A percentile compares a stretch with the other conserved stretches of the same genome.
These are phyloP conservation scores for Drosophila tropicalis DNA, from an alignment of 1,140 invertebrate species.

Conservation along the genomic window DNA sequence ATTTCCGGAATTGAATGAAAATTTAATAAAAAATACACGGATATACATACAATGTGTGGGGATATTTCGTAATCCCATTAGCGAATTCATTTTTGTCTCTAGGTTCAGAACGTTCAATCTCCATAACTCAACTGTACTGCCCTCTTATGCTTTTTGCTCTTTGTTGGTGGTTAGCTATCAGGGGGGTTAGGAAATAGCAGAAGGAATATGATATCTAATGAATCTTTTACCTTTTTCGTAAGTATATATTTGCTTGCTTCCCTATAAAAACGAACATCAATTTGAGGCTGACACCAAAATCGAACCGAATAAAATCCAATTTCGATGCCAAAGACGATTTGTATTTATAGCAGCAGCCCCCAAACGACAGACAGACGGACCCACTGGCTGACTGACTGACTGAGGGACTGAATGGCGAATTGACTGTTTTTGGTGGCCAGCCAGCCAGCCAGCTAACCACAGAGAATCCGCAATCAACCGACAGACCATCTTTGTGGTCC, in stretches of 20 bases:
- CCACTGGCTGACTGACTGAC: neutral
- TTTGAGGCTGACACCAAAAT: slow-evolving; percentile 51
- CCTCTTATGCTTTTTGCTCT: neutral
- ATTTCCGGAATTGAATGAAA: too few relatives aligned
- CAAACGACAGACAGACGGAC: slow-evolving; percentile 26
- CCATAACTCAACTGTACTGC: neutral
- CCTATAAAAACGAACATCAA: slow-evolving; percentile 40
- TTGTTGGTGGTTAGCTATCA: neutral
- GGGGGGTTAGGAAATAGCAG: neutral
- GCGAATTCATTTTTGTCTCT: too few relatives aligned
- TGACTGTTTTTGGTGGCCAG: too few relatives aligned
- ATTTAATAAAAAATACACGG: too few relatives aligned
- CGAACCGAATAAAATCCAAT: slow-evolving; percentile 63
- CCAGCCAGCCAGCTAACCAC: too few relatives aligned
- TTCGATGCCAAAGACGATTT: slow-evolving; percentile 54
- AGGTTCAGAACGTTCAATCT: too few relatives aligned
- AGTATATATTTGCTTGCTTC: slow-evolving; percentile 21
- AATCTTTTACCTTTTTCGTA: slow-evolving; percentile 20
- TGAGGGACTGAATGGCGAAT: slow-evolving; percentile 4
- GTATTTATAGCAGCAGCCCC: slow-evolving; percentile 63
- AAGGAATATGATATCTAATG: neutral
- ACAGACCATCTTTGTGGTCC: slow-evolving; percentile 41
- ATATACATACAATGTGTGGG: too few relatives aligned
- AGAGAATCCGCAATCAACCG: slow-evolving; percentile 5
- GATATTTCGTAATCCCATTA: too few relatives aligned